Evolutionary conservation across 2,797 vertebrate species (phyloP).

Genomic region (Synanceia verrucosa): DNA sequence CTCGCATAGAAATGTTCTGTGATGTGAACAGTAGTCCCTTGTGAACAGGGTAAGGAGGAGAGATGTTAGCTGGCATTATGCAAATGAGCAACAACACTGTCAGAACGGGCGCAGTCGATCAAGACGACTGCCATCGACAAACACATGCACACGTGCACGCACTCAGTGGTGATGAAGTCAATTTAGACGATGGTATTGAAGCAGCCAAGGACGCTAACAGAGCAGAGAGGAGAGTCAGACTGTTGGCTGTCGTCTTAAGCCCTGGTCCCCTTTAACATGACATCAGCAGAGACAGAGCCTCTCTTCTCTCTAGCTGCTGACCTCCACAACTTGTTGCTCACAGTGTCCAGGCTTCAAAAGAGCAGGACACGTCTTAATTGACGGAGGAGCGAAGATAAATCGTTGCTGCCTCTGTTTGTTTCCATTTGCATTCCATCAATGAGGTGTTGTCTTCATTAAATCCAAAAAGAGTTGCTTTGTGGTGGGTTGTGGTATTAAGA

Average conservation of each 20-base stretch:
- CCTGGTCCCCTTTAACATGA: slow-evolving; percentile 34
- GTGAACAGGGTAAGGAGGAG: slow-evolving; percentile 18
- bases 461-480: not conserved
- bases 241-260: slow-evolving; percentile 28
- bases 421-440: slow-evolving; percentile 27
- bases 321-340: slow-evolving; percentile 53
- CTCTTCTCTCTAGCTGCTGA: slow-evolving; percentile 31
- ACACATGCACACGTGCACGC: not conserved
- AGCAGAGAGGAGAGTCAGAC: slow-evolving; percentile 25
- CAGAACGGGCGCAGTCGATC: slow-evolving; percentile 24
- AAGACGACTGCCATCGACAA: slow-evolving; percentile 7
- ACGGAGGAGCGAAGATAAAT: slow-evolving; percentile 31
- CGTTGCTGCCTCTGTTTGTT: slow-evolving; percentile 29
- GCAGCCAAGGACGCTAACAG: slow-evolving; percentile 15
- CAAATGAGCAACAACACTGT: slow-evolving; percentile 48
- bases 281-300: slow-evolving; percentile 13
- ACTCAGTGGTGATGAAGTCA: not conserved
- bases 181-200: not conserved
- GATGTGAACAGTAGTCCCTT: slow-evolving; percentile 34
- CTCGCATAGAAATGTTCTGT: slow-evolving; percentile 45
- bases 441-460: not conserved
- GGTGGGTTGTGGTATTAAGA: not conserved
- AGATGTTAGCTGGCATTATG: slow-evolving; percentile 42
- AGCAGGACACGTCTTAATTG: slow-evolving; percentile 49
- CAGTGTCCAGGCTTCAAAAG: slow-evolving; percentile 25